A percentile compares a stretch with the other conserved stretches of the same genome.
These are phyloP conservation scores for Siniperca chuatsi DNA, from an alignment of 2,113 vertebrate species.

Conservation along the genomic window DNA sequence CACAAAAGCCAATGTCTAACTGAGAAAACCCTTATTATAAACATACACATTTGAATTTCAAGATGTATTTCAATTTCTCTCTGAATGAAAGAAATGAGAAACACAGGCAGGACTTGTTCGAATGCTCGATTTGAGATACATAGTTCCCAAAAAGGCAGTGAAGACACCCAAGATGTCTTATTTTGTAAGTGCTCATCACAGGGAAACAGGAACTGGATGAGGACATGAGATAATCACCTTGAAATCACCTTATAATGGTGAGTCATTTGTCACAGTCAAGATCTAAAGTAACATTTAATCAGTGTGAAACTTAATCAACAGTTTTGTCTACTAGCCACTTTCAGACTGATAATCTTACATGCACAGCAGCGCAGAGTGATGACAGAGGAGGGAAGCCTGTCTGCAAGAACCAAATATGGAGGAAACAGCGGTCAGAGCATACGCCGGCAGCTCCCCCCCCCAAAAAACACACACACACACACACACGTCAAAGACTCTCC, in stretches of 20 bases:
- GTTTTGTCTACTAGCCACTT: not conserved
- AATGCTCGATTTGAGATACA: not conserved
- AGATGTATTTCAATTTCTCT: not conserved
- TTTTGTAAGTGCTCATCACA: not conserved
- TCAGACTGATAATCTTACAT: not conserved
- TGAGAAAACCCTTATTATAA: not conserved
- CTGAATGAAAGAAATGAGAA: not conserved
- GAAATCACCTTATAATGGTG: not conserved
- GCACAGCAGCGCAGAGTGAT: conserved; percentile 3
- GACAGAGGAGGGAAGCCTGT: conserved; percentile 45
- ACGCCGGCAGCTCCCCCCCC: not conserved
- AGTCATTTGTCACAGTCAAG: not conserved
- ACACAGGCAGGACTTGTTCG: not conserved
- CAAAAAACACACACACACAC: not conserved
- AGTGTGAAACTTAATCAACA: not conserved
- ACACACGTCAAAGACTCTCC: conserved; percentile 18
- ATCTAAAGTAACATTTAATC: not conserved
- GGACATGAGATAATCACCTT: not conserved
- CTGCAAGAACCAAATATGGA: conserved; percentile 75
- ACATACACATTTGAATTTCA: not conserved
- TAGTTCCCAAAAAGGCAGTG: not conserved
- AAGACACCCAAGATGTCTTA: not conserved
- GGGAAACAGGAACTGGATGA: not conserved
- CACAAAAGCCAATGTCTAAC: not conserved
- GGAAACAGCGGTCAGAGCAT: conserved; percentile 45